Evolutionary conservation across 2,113 vertebrate genomes (phyloP).

Genomic region (Perccottus glenii): DNA sequence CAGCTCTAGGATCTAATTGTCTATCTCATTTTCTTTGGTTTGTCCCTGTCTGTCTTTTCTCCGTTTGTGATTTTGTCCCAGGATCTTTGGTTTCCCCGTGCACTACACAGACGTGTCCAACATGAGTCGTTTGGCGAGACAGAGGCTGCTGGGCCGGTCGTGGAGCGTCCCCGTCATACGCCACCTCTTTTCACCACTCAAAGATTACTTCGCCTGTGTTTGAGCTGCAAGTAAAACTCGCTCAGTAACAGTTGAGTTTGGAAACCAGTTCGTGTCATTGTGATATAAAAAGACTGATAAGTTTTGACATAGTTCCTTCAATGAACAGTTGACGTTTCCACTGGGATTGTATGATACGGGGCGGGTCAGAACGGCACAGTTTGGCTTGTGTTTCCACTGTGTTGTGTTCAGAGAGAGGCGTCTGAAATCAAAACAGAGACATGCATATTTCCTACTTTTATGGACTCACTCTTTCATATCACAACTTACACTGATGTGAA

Average conservation of each 20-base stretch:
- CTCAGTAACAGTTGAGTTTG: slow-evolving; percentile 14
- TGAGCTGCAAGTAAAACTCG: slow-evolving; percentile 73
- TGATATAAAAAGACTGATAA: not conserved
- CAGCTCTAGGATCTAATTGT: slow-evolving; percentile 9
- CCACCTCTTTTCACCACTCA: slow-evolving; percentile 98
- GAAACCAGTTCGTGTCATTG: not conserved
- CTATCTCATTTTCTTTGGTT: slow-evolving; percentile 8
- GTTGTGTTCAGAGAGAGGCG: too few relatives aligned
- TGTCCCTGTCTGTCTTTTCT: slow-evolving; percentile 1
- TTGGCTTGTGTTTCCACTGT: too few relatives aligned
- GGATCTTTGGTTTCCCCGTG: slow-evolving; percentile 95
- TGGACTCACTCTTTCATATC: too few relatives aligned
- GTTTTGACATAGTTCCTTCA: not conserved
- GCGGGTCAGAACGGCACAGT: too few relatives aligned
- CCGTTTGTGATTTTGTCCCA: slow-evolving; percentile 42
- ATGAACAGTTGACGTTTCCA: not conserved
- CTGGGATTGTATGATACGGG: not conserved
- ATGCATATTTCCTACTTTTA: too few relatives aligned
- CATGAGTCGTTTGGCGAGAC: slow-evolving; percentile 98
- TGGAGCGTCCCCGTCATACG: slow-evolving; percentile 99
- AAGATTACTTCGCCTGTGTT: slow-evolving; percentile 97
- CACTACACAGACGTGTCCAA: slow-evolving; percentile 99
- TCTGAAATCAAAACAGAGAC: too few relatives aligned
- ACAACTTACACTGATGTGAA: too few relatives aligned
- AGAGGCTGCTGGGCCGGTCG: slow-evolving; percentile 95